Conservation (phyloP, 2,113 vertebrate species). For the Tenebrosternarchus preto region DNA sequence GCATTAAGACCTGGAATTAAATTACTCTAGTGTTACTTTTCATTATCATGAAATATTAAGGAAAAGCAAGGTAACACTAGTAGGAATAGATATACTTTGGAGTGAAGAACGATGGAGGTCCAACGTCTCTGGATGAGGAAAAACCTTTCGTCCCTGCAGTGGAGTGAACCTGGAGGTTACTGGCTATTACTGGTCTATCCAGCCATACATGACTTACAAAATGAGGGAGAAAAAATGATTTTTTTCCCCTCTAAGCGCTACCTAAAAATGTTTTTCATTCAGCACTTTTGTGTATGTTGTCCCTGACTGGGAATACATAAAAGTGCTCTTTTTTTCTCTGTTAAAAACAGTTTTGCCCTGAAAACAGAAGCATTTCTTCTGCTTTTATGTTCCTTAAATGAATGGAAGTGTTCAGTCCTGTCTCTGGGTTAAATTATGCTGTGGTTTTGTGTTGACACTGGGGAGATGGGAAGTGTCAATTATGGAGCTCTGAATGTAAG, state of each 20-base stretch:
- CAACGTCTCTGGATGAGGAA: neutral
- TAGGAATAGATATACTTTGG: neutral
- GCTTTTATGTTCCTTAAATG: constrained; percentile 13
- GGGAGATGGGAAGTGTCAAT: neutral
- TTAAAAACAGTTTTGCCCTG: neutral
- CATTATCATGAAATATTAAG: neutral
- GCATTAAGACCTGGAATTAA: too few relatives aligned
- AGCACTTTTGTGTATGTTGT: neutral
- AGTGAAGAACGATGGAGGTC: neutral
- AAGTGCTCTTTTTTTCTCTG: neutral
- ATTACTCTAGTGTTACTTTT: too few relatives aligned
- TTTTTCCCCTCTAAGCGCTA: neutral
- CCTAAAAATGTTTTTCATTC: neutral
- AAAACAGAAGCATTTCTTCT: constrained; percentile 6
- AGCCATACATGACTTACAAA: neutral
- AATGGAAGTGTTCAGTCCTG: neutral
- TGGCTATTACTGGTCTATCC: neutral
- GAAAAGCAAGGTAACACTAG: too few relatives aligned
- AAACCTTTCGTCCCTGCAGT: neutral
- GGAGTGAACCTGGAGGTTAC: neutral
- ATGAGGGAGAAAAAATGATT: neutral
- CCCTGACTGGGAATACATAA: neutral
- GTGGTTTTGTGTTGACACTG: neutral
- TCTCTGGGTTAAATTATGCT: neutral
- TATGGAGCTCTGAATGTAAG: constrained; percentile 9